Conservation (phyloP, 2,113 vertebrate species). For the Lasiurus cinereus region DNA sequence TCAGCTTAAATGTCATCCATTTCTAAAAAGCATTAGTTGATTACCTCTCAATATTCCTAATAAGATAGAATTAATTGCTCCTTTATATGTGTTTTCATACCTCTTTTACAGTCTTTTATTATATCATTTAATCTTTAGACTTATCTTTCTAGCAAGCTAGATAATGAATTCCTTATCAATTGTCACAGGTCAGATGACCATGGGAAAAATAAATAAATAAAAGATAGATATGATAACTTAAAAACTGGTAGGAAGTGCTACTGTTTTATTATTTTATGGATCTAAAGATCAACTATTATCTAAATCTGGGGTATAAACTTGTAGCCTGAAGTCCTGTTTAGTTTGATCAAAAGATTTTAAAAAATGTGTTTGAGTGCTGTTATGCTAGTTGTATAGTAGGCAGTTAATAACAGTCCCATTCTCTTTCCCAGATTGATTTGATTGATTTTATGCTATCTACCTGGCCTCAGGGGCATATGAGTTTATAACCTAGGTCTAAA, state of each 20-base stretch:
- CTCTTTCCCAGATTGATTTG: not conserved
- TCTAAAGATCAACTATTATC: constrained; percentile 11
- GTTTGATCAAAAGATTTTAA: not conserved
- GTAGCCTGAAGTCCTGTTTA: not conserved
- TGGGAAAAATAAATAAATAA: not conserved
- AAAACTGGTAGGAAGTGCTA: not conserved
- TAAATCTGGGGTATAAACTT: not conserved
- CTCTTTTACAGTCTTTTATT: not conserved
- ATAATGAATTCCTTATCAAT: not conserved
- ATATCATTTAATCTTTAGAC: not conserved
- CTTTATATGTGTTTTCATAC: not conserved
- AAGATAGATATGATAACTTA: not conserved
- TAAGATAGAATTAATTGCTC: not conserved
- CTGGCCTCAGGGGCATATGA: not conserved
- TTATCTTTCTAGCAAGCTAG: not conserved
- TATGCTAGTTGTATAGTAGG: not conserved
- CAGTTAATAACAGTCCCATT: not conserved
- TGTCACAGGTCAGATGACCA: not conserved
- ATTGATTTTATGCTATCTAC: not conserved
- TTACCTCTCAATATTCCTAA: constrained; percentile 11
- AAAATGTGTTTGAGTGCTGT: not conserved
- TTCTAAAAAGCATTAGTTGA: not conserved
- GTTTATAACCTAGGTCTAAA: not conserved
- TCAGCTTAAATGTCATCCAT: not conserved
- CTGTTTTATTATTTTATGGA: not conserved